These are phyloP conservation scores for Brachyistius frenatus DNA, from an alignment of 2,113 vertebrate species.

Conservation along the genomic window DNA sequence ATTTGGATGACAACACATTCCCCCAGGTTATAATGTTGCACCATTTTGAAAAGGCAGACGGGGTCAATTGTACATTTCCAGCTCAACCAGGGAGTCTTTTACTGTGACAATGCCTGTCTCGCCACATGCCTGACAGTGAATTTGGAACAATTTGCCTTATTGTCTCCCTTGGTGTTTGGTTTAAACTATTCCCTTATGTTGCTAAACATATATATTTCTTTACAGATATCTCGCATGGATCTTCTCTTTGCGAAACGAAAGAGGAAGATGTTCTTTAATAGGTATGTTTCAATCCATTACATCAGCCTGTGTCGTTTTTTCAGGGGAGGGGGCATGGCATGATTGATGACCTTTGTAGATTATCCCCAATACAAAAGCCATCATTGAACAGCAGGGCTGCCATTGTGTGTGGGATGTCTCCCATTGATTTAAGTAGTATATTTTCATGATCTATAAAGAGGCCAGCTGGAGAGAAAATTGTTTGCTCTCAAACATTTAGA, in stretches of 20 bases:
- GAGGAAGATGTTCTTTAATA: constrained; percentile 29
- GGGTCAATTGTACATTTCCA: constrained; percentile 87
- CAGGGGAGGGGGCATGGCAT: constrained; percentile 70
- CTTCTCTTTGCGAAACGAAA: constrained; percentile 33
- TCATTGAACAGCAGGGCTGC: constrained; percentile 82
- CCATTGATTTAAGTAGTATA: constrained; percentile 83
- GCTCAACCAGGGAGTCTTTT: constrained; percentile 81
- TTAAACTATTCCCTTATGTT: constrained; percentile 25
- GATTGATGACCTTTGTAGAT: constrained; percentile 83
- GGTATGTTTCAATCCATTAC: constrained; percentile 58
- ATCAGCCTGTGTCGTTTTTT: constrained; percentile 34
- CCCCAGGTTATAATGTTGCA: constrained; percentile 91
- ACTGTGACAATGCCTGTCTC: constrained; percentile 73
- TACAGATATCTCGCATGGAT: constrained; percentile 20
- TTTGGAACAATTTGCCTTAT: constrained; percentile 72
- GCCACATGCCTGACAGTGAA: constrained; percentile 73
- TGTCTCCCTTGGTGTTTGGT: constrained; percentile 59
- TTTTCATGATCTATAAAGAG: constrained; percentile 84
- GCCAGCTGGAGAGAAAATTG: constrained; percentile 82
- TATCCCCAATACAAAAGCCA: constrained; percentile 80
- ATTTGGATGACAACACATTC: constrained; percentile 95
- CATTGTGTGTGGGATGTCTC: constrained; percentile 81
- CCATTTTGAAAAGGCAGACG: constrained; percentile 85
- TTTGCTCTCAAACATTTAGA: constrained; percentile 80
- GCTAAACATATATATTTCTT: constrained; percentile 45